A percentile compares a stretch with the other conserved stretches of the same genome.
These are phyloP conservation scores for Euwallacea fornicatus DNA, from an alignment of 1,140 invertebrate species.

Conservation along the genomic window DNA sequence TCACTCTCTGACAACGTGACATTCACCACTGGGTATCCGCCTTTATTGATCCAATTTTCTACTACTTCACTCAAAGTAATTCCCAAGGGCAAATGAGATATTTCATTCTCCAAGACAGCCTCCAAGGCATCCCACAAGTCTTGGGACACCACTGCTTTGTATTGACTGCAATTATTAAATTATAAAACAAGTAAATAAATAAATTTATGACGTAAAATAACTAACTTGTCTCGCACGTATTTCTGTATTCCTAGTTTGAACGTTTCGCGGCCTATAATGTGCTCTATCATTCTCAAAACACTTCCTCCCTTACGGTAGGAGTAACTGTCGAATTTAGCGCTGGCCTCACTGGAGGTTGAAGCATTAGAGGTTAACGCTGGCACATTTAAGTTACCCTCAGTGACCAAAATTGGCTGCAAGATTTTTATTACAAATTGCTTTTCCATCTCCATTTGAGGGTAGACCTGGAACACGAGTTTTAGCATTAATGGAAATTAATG, in stretches of 20 bases:
- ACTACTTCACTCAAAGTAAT: conserved; percentile 9
- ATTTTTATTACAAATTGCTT: conserved; percentile 56
- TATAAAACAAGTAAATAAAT: background rate
- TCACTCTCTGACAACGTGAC: background rate
- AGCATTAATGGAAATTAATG: background rate
- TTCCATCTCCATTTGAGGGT: conserved; percentile 39
- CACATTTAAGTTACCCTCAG: conserved; percentile 42
- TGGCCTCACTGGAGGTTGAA: conserved; percentile 42
- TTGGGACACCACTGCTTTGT: conserved; percentile 3
- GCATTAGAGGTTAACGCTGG: conserved; percentile 51
- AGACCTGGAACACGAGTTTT: conserved; percentile 19
- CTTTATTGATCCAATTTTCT: conserved; percentile 19
- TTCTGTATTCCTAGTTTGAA: conserved; percentile 63
- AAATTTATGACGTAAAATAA: conserved; percentile 1
- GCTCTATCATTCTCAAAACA: conserved; percentile 74
- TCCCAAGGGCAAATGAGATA: conserved; percentile 1
- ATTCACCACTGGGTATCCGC: conserved; percentile 13
- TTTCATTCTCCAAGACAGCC: background rate
- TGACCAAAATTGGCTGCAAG: conserved; percentile 47
- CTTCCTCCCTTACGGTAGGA: conserved; percentile 66
- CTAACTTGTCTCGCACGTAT: conserved; percentile 59
- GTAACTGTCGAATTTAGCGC: conserved; percentile 60
- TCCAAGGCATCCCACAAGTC: conserved; percentile 20
- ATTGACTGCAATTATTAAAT: background rate
- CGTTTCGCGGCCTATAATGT: conserved; percentile 64